Evolutionary conservation across 2,888 invertebrate species (phyloP), one percentile per base, ranked within the genome.

Genomic region (Caenorhabditis drosophilae): DNA sequence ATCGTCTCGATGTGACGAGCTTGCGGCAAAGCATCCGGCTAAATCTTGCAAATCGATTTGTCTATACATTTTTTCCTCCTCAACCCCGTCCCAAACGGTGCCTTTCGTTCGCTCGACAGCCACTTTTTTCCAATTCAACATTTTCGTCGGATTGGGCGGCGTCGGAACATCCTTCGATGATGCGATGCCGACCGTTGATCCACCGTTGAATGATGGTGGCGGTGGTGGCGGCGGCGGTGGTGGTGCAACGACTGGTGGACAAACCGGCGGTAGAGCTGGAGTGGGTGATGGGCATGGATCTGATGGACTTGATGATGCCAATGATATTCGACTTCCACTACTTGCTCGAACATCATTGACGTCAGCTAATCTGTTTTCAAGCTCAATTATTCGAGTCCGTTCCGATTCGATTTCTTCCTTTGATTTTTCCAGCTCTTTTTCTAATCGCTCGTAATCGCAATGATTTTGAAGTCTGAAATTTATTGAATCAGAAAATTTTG

Each of bases 61-160:
- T 71, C 90, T 90, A 85, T 95, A 97, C 71, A 95, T 86, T 84
- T 92, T 81, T 60, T 80, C 89, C 80, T 97, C 96, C 78, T 95
- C 94, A 50, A 97, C 84, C 82, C 93, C 92, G 73, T 90, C 91
- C 95, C 96, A 97, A 66, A 97, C 90, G 0, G 96, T 96, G 11
- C 94, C 95, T 73, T 90, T 90, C 16, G 73, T 58, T 1, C 96
- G 87, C 84, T 76, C 71, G 2, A 35, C n/a, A 6, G 70, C 47
- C 26, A 82, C 31, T 52, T 69, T 84, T 93, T 95, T 50, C 97
- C 97, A 97, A 86, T 97, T 97, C 87, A 97, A 93, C 53, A 93
- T 93, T 85, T 96, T 96, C 53, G 97, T 86, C 0, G 94, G 92
- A 85, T 92, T 92, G 4, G 91, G 89, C 0, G 96, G 92, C 77